Evolutionary conservation across 2,113 vertebrate species (phyloP).

Genomic region (Trematomus loennbergii): DNA sequence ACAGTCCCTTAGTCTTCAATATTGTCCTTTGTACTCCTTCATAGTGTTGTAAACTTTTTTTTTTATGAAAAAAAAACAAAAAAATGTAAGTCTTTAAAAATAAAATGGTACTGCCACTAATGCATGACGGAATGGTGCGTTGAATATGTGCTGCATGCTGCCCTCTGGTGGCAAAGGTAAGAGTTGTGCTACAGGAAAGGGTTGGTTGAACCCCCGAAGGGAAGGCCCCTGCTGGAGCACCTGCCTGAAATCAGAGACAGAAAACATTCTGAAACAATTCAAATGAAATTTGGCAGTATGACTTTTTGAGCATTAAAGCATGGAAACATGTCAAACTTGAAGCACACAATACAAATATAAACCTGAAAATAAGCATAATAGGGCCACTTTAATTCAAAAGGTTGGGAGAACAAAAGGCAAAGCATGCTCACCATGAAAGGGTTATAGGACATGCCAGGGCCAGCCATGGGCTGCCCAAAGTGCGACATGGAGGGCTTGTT

Average conservation of each 20-base stretch:
- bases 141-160: constrained; percentile 91
- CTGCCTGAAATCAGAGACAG: constrained; percentile 83
- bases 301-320: no score
- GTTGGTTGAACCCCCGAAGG: constrained; percentile 94
- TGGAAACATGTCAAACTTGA: no score
- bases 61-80: constrained; percentile 39
- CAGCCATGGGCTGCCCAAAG: constrained; percentile 90
- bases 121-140: constrained; percentile 87
- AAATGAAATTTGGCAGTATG: not conserved
- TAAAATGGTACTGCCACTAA: constrained; percentile 91
- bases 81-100: constrained; percentile 66
- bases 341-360: no score
- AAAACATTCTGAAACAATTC: not conserved
- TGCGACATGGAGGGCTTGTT: constrained; percentile 92
- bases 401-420: not conserved
- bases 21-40: constrained; percentile 76
- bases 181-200: constrained; percentile 96
- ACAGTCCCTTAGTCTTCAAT: constrained; percentile 90
- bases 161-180: constrained; percentile 86
- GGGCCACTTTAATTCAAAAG: not conserved
- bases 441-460: constrained; percentile 93
- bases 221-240: constrained; percentile 91
- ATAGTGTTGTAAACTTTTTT: constrained; percentile 79
- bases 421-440: constrained; percentile 93
- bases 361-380: no score